Base-by-base conservation (phyloP, 2,113 vertebrate genomes). In the Baryphthengus martii region DNA sequence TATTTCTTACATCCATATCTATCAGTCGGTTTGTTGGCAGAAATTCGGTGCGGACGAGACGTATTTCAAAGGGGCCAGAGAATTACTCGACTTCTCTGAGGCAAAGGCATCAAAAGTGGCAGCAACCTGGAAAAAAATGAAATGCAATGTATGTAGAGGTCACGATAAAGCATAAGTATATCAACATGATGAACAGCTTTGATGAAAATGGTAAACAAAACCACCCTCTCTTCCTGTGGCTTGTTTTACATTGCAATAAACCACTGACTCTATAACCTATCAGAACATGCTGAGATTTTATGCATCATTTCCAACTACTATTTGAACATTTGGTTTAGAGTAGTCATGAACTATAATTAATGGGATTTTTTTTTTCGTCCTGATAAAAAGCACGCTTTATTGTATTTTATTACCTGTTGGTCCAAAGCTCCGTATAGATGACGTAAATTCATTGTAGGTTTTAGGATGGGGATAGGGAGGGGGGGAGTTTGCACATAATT, bases 271-370 rank as follows among this genome's bases (percentile, higher is more conserved):
- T 95, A 95, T 91, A 96, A 89, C 95, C 94, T 96, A 96, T 96
- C 94, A 95, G 93, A 96, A 92, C 91, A 95, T 93, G 91, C 96
- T 96, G 96, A 88, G 68, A 84, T 94, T 67, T 89, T 89, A 92
- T 91, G 84, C 70, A 83, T 77, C 89, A 83, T 76, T 93, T 89
- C 93, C 96, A 96, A 75, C 80, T 93, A 87, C 71, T 93, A 95
- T 73, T 94, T 93, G 94, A 96, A 96, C 95, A 93, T 91, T 94
- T 93, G 96, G 94, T 96, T 97, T 95, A 93, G 92, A 95, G 94
- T 88, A 92, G 84, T 96, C 92, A 93, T 84, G 88, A 95, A 97
- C 93, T 93, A 88, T 82, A 95, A 95, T 84, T 94, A 88, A 94
- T 93, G 81, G 88, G 93, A 94, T 73, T 89, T 39, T 29, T 50